These are phyloP conservation scores for Apogon talboti DNA, from an alignment of 2,797 vertebrate genomes.

Conservation along the genomic window DNA sequence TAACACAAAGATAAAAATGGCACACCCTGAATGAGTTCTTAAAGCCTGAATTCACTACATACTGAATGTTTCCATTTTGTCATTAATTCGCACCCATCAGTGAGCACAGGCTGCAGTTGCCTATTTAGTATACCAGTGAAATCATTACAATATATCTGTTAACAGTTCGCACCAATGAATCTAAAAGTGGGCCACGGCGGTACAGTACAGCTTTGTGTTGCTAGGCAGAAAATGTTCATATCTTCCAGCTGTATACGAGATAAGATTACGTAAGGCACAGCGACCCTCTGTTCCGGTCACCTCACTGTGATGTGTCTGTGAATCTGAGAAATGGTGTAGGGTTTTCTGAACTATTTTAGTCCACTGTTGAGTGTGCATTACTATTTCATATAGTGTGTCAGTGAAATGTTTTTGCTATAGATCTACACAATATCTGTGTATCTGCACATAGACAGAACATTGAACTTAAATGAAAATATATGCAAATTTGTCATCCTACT, in stretches of 20 bases:
- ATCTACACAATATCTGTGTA: no score
- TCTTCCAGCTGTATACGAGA: conserved; percentile 39
- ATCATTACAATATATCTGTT: conserved; percentile 26
- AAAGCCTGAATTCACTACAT: background rate
- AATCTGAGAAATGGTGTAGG: background rate
- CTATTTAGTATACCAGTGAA: conserved; percentile 16
- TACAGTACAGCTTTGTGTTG: conserved; percentile 52
- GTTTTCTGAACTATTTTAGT: background rate
- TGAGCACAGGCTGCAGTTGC: conserved; percentile 5
- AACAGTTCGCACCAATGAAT: conserved; percentile 32
- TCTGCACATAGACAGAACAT: no score
- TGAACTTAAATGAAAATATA: no score
- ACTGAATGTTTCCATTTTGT: background rate
- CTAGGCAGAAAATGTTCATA: conserved; percentile 59
- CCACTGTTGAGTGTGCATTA: no score
- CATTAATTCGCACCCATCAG: background rate
- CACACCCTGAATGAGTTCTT: background rate
- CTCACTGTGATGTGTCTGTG: background rate
- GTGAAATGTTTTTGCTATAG: no score
- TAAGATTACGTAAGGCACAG: conserved; percentile 34
- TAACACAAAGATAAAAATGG: conserved; percentile 35
- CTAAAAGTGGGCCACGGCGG: conserved; percentile 50
- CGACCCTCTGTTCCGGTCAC: conserved; percentile 13
- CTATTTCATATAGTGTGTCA: no score
- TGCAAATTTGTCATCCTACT: no score